phyloP scores from a whole-genome alignment of 2,113 vertebrate genomes.

The Sturnus vulgaris region DNA sequence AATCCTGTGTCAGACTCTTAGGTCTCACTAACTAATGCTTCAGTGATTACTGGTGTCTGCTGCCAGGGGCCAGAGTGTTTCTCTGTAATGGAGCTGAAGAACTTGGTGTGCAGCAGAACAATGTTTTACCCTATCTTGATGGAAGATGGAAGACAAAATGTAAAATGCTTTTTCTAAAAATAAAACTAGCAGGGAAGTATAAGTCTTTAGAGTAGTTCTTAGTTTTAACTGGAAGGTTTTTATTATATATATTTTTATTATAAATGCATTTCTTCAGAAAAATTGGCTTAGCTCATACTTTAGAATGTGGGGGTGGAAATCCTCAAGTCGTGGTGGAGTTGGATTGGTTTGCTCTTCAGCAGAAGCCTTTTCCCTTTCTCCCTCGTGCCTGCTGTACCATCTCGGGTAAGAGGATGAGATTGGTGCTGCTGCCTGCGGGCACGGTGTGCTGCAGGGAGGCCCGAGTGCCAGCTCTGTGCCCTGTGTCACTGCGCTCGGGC shows the following conservation, averaged over 20 bases:
- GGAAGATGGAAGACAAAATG: not conserved
- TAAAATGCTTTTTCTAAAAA: not conserved
- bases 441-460: fast-evolving
- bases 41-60: not conserved
- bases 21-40: not conserved
- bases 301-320: not conserved
- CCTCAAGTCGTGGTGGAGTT: fast-evolving
- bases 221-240: not conserved
- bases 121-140: not conserved
- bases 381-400: too few species aligned
- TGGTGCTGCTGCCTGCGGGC: not conserved
- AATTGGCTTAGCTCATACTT: not conserved
- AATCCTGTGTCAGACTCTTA: not conserved
- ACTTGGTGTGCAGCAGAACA: not conserved
- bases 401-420: not conserved
- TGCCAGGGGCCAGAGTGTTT: not conserved
- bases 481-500: not conserved
- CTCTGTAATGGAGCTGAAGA: not conserved
- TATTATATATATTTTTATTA: not conserved
- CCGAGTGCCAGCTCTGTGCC: fast-evolving
- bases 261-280: not conserved
- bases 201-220: not conserved
- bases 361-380: fast-evolving
- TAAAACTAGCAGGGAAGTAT: not conserved
- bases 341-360: not conserved